Base-by-base conservation (phyloP, 2,888 invertebrate genomes). In the Villa cingulata region DNA sequence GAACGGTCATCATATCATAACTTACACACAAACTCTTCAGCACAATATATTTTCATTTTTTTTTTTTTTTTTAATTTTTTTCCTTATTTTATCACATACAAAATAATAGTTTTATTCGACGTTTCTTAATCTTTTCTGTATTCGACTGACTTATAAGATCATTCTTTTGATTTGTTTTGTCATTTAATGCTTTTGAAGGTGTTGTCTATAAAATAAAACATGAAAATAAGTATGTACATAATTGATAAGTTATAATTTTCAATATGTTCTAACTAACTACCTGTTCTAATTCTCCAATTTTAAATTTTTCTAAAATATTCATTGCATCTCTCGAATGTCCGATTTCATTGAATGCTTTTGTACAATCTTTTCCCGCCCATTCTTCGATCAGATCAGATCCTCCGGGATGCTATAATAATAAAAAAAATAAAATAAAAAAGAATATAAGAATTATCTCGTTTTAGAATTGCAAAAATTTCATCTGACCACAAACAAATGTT, bases 321-420 rank as follows among this genome's bases (percentile, higher is more conserved):
- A 66, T 69, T 0, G 85, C 83, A 59, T 83, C 81, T 0, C 71
- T 59, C 0, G 81, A 78, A 67, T 86, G 86, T 0, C 81, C 83
- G 1, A 72, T 74, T 34, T 78, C 74, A 27, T 81, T 74, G 62
- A 82, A 84, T 1, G 72, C 78, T 52, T 70, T 72, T 0, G 81
- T 81, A 4, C 74, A 75, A 61, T 85, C 82, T 55, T 68, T 75
- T 9, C 86, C 85, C 0, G 78, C 83, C 45, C 72, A 76, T 55
- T 83, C 83, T 17, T 66, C 56, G 36, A 85, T 68, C 15, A 76
- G 53, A 20, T 82, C 80, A 0, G 61, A 60, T 0, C 84, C 83
- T 1, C 81, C 85, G 0, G 85, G 85, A 66, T 86, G 85, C 80
- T 83, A 12, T 18, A 29, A 46, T 9, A 34, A 40, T 17, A 19